These are phyloP conservation scores for Deroplatys truncata DNA, from an alignment of 2,888 invertebrate species.

Conservation along the genomic window DNA sequence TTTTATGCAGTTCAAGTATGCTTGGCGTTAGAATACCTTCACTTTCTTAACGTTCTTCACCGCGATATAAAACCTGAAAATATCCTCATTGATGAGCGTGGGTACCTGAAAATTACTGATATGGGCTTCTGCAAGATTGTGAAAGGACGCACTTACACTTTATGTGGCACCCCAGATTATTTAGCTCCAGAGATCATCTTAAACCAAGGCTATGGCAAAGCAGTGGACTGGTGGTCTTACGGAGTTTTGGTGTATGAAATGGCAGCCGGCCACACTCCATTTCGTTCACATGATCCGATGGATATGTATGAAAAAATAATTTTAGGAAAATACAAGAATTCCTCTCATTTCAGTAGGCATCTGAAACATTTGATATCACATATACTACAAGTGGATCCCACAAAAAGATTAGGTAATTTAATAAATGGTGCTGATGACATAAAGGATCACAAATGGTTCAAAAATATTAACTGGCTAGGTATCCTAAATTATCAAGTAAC, in stretches of 20 bases:
- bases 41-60: constrained; percentile 24
- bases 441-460: background rate
- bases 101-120: constrained; percentile 29
- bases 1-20: constrained; percentile 29
- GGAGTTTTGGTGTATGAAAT: constrained; percentile 87
- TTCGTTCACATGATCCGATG: constrained; percentile 87
- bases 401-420: background rate
- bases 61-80: constrained; percentile 30
- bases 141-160: constrained; percentile 12
- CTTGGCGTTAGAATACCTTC: constrained; percentile 28
- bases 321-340: constrained; percentile 81
- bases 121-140: constrained; percentile 19
- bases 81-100: constrained; percentile 25
- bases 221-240: constrained; percentile 97
- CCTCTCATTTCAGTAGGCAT: constrained; percentile 75
- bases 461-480: background rate
- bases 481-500: background rate
- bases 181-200: constrained; percentile 52
- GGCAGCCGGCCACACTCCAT: constrained; percentile 90
- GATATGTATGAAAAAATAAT: constrained; percentile 94
- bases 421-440: background rate
- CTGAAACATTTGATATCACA: constrained; percentile 81
- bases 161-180: constrained; percentile 26
- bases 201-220: constrained; percentile 86
- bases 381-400: constrained; percentile 42